Base-by-base conservation (phyloP, 1,140 invertebrate genomes). In the Agrilus planipennis region DNA sequence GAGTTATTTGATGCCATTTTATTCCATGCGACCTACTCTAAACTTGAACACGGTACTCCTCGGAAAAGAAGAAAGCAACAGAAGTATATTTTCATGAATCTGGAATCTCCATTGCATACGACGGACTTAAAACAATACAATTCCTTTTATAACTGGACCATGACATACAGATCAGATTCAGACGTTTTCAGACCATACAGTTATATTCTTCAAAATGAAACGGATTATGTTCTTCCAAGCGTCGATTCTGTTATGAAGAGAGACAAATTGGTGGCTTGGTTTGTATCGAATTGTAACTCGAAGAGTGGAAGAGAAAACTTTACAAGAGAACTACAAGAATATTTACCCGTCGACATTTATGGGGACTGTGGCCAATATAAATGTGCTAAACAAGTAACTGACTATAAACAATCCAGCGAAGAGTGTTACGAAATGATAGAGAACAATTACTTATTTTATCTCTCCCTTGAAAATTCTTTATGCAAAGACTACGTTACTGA, bases 391-490 rank as follows among this genome's bases (percentile, higher is more conserved):
- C 12, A 20, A 9, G 23, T 2, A 15, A 22, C 9, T 15, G 14
- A 21, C 23, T 4, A 14, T 21, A 36, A 21, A n/a, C 3, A 21
- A 4, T 36, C 34, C 34, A 21, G 19, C 6, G 3, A 15, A 4
- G 3, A 34, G 16, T 34, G 32, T 18, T 34, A 34, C 32, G 16
- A 34, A 17, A 34, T 60, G 46, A 42, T 76, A 9, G 57, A 64
- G 45, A 51, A 57, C 4, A 49, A 65, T 4, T 80, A 80, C 54
- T 69, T 68, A 47, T 80, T 79, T 52, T 81, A 81, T 54, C 55
- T 82, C 18, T 68, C 77, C 0, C 79, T 82, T 41, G 79, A 82
- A 54, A 82, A 82, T 54, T 69, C 72, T 17, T 57, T 70, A 11
- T 65, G 64, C 46, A 56, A 62, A 23, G 75, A 77, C 55, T 79